Evolutionary conservation across 2,113 vertebrate genomes (phyloP).

Genomic region (Rousettus leschenaultii): DNA sequence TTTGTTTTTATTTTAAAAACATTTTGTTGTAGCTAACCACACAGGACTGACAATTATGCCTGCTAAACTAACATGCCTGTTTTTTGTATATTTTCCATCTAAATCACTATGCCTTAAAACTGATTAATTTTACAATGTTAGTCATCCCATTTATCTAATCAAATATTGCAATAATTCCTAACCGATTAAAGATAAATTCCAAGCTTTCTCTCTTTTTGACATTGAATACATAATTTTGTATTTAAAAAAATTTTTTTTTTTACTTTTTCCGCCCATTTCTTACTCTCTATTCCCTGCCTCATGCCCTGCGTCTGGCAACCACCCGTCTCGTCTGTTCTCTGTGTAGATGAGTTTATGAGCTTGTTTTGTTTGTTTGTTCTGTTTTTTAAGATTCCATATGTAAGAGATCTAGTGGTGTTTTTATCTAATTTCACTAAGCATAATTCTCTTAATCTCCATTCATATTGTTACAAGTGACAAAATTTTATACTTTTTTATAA

Average conservation of each 20-base stretch:
- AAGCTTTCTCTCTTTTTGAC: not conserved
- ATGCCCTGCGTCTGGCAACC: not conserved
- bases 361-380: not conserved
- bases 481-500: not conserved
- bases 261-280: not conserved
- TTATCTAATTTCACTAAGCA: not conserved
- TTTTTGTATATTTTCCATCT: not conserved
- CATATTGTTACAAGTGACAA: not conserved
- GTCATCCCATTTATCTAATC: not conserved
- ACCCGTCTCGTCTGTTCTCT: not conserved
- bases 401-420: not conserved
- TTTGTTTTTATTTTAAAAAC: not conserved
- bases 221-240: not conserved
- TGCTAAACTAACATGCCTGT: not conserved
- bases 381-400: not conserved
- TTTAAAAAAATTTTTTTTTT: not conserved
- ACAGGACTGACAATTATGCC: not conserved
- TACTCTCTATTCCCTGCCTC: too few species aligned
- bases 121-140: not conserved
- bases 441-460: not conserved
- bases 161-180: not conserved
- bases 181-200: not conserved
- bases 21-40: not conserved
- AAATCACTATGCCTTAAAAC: not conserved
- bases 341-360: not conserved